Evolutionary conservation across 2,797 vertebrate genomes (phyloP), one percentile per base, ranked within the genome.

Genomic region (Chromis chromis): DNA sequence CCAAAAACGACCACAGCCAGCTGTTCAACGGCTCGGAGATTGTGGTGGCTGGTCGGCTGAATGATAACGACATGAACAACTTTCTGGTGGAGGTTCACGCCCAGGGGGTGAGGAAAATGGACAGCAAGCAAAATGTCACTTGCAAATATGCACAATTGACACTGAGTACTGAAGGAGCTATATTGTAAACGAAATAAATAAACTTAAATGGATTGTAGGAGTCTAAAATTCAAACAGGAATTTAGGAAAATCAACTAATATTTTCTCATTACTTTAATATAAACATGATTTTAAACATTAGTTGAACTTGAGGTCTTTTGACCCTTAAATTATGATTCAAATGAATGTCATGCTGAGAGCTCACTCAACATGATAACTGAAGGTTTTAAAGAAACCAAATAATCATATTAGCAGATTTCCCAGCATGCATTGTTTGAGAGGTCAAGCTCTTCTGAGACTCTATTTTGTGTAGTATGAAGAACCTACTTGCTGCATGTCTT

Each of bases 11-110:
- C 71, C 97, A 96, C 88, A 89, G 65, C 33, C 88, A 96, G 56
- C 76, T 95, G 70, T 98, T 96, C 86, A 93, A 94, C 1, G 95
- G 96, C 81, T 94, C 96, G 0, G 96, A 98, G 94, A 94, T 98
- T 10, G 90, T 97, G 39, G 97, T 97, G 8, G 94, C 97, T 0
- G 97, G 96, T 66, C 95, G 88, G 67, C 76, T 97, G 36, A 78
- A 28, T 0, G 91, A 91, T 69, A 86, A 92, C 4, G 42, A 89
- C 0, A 46, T 91, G 11, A 86, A 95, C 14, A 74, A 91, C 5
- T 89, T 97, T 68, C 44, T 87, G 33, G 93, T 95, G 61, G 94
- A 94, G 86, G 94, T 98, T 75, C 91, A 74, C 0, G 96, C 93
- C 76, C 66, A 92, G 19, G 89, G 92, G 89, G 96, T 98, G 86